Evolutionary conservation across 1,140 invertebrate genomes (phyloP), one percentile per base, ranked within the genome.

Genomic region (Andrena cerasifolii): DNA sequence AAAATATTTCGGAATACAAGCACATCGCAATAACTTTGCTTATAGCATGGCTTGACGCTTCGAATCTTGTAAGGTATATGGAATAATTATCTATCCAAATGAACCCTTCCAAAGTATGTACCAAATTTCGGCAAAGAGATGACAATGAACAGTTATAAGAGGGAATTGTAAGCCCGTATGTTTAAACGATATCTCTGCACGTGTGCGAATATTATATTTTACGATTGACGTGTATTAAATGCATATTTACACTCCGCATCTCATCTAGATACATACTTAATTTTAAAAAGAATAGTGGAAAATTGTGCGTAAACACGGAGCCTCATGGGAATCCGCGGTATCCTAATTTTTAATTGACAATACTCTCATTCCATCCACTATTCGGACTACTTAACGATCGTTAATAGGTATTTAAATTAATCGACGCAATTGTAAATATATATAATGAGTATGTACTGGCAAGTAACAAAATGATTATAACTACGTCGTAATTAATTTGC

Each of bases 301-400:
- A 74, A 76, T 31, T 56, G 67, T 45, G 51, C 28, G 5, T 61
- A 18, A 54, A 61, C 16, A 43, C 12, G 31, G 56, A 77, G 49
- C 36, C 58, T 58, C 31, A 18, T n/a, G 28, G 6, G 45, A 63
- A 67, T 31, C 31, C 31, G 66, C 53, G 73, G 67, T 86, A 76
- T 83, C 67, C 84, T 86, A 86, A 70, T 86, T 85, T 86, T 86
- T 85, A 82, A 80, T 86, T 49, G 85, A 86, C 85, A 86, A 86
- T 86, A 86, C 84, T 86, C 80, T 72, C 71, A 86, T 81, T 86
- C 85, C 85, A 86, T 86, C 85, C 85, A 85, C 78, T 83, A 80
- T 83, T 79, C 78, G 40, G 14, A 76, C 56, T 82, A 77, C 83
- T 75, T 82, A 82, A 72, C 51, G 18, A 71, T 63, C 28, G 62